phyloP scores from a whole-genome alignment of 2,113 vertebrate species.

The Hippocampus zosterae region DNA sequence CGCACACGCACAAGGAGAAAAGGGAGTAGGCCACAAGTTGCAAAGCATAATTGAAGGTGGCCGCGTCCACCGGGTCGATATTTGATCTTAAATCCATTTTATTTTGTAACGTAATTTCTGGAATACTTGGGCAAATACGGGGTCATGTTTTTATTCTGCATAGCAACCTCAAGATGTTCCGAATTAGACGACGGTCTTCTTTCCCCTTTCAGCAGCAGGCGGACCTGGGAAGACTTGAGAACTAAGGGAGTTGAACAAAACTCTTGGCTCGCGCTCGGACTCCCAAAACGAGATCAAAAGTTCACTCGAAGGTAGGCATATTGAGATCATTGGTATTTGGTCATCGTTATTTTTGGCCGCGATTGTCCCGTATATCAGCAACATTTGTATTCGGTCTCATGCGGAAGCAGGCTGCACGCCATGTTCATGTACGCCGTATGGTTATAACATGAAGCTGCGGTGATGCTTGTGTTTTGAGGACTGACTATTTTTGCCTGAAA shows the following conservation, averaged over 20 bases:
- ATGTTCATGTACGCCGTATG: no score
- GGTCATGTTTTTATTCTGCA: conserved; percentile 9
- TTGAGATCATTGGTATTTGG: no score
- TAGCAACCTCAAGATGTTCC: conserved; percentile 7
- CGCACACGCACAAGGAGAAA: not conserved
- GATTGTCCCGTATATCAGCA: no score
- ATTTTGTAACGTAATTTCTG: not conserved
- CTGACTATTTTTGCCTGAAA: no score
- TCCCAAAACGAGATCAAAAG: not conserved
- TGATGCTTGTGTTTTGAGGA: no score
- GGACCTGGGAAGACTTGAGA: not conserved
- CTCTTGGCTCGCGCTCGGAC: not conserved
- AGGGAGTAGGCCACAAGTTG: not conserved
- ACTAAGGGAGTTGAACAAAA: not conserved
- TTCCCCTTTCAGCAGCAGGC: not conserved
- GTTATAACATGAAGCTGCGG: no score
- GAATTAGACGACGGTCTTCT: conserved; percentile 1
- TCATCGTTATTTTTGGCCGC: no score
- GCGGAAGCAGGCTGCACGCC: no score
- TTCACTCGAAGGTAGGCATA: no score
- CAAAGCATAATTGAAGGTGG: not conserved
- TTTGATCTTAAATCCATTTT: conserved; percentile 2
- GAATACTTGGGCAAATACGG: not conserved
- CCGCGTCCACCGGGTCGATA: not conserved
- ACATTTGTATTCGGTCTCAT: no score